A percentile compares a stretch with the other conserved stretches of the same genome.
These are phyloP conservation scores for Helleia helle DNA, from an alignment of 2,888 invertebrate species.

Conservation along the genomic window DNA sequence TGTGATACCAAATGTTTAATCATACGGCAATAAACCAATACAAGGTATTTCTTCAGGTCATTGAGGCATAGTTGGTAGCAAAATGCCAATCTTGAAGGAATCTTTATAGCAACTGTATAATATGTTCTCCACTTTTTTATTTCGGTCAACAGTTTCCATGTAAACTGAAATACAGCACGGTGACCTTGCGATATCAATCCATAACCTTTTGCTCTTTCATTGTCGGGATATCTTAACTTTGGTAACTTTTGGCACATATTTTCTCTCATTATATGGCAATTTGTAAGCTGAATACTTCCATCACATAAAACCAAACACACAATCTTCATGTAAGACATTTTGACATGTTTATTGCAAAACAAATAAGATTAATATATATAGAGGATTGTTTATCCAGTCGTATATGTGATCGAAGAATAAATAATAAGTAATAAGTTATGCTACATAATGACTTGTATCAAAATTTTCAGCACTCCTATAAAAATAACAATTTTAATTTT, in stretches of 20 bases:
- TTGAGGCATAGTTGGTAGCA: too few species aligned
- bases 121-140: not conserved
- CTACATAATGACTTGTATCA: not conserved
- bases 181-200: not conserved
- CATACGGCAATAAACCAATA: too few species aligned
- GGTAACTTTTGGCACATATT: not conserved
- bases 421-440: not conserved
- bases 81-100: conserved; percentile 25
- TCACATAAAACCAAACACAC: not conserved
- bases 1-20: too few species aligned
- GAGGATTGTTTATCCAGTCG: too few species aligned
- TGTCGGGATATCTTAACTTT: not conserved
- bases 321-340: too few species aligned
- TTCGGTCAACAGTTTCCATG: not conserved
- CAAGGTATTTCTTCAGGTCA: too few species aligned
- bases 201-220: not conserved
- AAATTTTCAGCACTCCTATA: not conserved
- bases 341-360: too few species aligned
- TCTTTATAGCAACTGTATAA: conserved; percentile 6
- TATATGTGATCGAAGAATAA: conserved; percentile 5
- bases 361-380: too few species aligned
- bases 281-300: conserved; percentile 2
- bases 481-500: too few species aligned
- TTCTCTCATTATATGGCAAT: not conserved
- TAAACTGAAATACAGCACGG: too few species aligned